Evolutionary conservation across 2,797 vertebrate genomes (phyloP).

Genomic region (Characodon lateralis): DNA sequence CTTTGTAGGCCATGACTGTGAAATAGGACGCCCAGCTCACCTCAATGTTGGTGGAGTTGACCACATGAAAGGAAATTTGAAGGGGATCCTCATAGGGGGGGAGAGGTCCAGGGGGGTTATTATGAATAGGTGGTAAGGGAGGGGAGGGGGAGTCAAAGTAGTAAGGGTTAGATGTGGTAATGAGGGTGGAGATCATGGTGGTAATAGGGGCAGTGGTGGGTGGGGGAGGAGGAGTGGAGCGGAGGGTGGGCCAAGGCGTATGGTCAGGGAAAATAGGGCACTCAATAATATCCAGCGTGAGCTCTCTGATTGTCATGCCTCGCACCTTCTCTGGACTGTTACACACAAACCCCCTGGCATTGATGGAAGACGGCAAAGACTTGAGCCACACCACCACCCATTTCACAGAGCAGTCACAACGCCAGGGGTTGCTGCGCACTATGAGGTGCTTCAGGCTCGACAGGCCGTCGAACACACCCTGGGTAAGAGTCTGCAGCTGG

Average conservation of each 20-base stretch:
- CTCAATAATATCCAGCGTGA: slow-evolving; percentile 92
- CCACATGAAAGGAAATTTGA: slow-evolving; percentile 88
- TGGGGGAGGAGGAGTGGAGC: slow-evolving; percentile 77
- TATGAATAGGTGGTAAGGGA: slow-evolving; percentile 68
- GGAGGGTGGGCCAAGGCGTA: slow-evolving; percentile 79
- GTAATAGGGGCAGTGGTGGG: slow-evolving; percentile 64
- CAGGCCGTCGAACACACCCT: slow-evolving; percentile 92
- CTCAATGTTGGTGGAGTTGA: slow-evolving; percentile 91
- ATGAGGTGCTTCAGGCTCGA: slow-evolving; percentile 89
- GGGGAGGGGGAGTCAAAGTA: slow-evolving; percentile 70
- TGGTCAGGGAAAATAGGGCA: slow-evolving; percentile 85
- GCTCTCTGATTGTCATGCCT: slow-evolving; percentile 95
- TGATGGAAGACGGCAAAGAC: slow-evolving; percentile 87
- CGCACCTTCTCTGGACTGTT: slow-evolving; percentile 92
- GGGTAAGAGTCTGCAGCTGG: slow-evolving; percentile 88
- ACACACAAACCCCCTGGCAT: slow-evolving; percentile 94
- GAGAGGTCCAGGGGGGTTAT: slow-evolving; percentile 71
- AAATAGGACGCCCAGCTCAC: slow-evolving; percentile 94
- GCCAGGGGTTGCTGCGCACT: slow-evolving; percentile 93
- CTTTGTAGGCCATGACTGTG: slow-evolving; percentile 91
- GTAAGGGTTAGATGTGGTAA: slow-evolving; percentile 68
- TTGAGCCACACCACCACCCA: slow-evolving; percentile 98
- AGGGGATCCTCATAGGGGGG: slow-evolving; percentile 86
- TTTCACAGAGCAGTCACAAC: slow-evolving; percentile 92
- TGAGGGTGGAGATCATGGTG: slow-evolving; percentile 62